phyloP scores from a whole-genome alignment of 2,113 vertebrate species.

The Verasper variegatus region DNA sequence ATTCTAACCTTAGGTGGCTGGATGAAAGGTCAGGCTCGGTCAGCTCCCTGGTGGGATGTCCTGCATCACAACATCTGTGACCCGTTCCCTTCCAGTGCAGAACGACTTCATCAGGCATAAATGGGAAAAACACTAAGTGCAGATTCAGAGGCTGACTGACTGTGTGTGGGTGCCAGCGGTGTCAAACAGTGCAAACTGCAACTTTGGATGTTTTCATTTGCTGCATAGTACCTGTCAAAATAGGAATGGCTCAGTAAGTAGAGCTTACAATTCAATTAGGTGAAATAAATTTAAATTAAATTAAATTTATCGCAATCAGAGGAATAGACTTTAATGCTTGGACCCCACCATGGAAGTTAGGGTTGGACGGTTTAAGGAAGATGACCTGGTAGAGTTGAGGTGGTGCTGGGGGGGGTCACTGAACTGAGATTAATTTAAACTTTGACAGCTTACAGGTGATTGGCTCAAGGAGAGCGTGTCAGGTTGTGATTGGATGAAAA shows the following conservation, averaged over 20 bases:
- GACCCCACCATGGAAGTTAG: no score
- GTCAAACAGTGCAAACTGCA: constrained; percentile 24
- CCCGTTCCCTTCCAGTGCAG: constrained; percentile 17
- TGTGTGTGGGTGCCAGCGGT: constrained; percentile 6
- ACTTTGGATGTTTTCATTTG: constrained; percentile 9
- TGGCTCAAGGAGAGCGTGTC: no score
- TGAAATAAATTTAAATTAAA: neutral
- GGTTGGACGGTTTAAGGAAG: no score
- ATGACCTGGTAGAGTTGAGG: no score
- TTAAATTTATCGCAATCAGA: neutral
- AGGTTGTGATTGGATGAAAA: no score
- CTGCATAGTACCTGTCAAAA: neutral
- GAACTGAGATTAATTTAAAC: no score
- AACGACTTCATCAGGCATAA: constrained; percentile 40
- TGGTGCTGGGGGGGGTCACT: no score
- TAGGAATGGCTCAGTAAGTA: neutral
- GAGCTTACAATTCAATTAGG: neutral
- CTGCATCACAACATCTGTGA: constrained; percentile 43
- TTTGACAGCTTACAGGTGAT: no score
- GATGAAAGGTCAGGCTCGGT: constrained; percentile 21
- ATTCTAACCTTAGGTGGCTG: constrained; percentile 18
- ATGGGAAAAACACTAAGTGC: constrained; percentile 9
- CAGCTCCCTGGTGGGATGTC: constrained; percentile 23
- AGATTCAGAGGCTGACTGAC: constrained; percentile 8
- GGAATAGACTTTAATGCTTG: no score